Percentiles rank a stretch among this genome's conserved stretches.
Conservation (phyloP, 2,113 vertebrate species). For the Thalassoma bifasciatum region DNA sequence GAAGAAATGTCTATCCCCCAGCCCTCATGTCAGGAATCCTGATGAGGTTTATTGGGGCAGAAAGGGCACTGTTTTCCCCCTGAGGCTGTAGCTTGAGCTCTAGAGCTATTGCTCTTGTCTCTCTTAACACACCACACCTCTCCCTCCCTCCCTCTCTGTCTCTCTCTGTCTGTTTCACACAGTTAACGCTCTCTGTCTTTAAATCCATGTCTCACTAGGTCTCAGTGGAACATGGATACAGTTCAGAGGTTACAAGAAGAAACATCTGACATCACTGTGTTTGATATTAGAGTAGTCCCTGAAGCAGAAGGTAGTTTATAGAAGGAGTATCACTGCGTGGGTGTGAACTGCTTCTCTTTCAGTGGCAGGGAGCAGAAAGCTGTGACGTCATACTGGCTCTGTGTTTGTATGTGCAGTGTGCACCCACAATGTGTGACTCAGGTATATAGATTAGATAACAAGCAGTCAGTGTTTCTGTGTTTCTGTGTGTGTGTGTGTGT, state of each 20-base stretch:
- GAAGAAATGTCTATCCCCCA: conserved; percentile 79
- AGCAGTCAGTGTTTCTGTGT: conserved; percentile 14
- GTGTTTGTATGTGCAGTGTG: conserved; percentile 39
- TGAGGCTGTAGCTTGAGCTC: conserved; percentile 72
- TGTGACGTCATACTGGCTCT: conserved; percentile 60
- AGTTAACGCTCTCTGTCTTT: conserved; percentile 23
- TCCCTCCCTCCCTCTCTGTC: neutral
- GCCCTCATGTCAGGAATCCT: conserved; percentile 77
- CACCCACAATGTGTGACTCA: conserved; percentile 66
- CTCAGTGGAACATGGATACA: conserved; percentile 11
- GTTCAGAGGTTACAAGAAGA: conserved; percentile 5
- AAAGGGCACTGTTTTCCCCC: conserved; percentile 81
- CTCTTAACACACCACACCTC: conserved; percentile 37
- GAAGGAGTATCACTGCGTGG: conserved; percentile 15
- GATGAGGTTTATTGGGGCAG: conserved; percentile 85
- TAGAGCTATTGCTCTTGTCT: conserved; percentile 71
- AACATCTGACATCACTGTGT: conserved; percentile 24
- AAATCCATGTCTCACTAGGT: conserved; percentile 14
- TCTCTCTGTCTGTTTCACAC: conserved; percentile 13
- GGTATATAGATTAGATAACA: conserved; percentile 75
- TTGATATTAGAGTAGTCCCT: conserved; percentile 25
- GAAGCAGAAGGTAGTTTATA: conserved; percentile 13
- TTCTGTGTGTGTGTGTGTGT: conserved; percentile 35
- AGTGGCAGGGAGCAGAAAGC: conserved; percentile 48
- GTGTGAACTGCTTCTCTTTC: conserved; percentile 34